Conservation (phyloP, 2,113 vertebrate genomes). For the Morone chrysops region DNA sequence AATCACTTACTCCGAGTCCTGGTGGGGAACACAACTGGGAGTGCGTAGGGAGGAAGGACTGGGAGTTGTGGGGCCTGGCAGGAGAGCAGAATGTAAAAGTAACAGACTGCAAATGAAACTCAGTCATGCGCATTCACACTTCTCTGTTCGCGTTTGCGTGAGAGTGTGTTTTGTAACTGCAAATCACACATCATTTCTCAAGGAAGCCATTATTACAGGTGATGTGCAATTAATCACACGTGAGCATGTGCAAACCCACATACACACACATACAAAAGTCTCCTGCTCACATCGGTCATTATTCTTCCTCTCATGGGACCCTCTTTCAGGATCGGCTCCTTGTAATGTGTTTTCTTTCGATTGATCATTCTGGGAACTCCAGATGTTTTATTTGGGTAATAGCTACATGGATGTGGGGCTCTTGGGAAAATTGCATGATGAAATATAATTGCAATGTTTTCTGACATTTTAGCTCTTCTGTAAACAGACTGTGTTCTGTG, state of each 20-base stretch:
- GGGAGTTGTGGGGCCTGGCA: constrained; percentile 34
- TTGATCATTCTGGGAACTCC: constrained; percentile 61
- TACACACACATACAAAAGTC: constrained; percentile 4
- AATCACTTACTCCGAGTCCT: constrained; percentile 69
- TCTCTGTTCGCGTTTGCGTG: background rate
- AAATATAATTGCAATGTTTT: constrained; percentile 56
- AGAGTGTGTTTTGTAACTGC: constrained; percentile 26
- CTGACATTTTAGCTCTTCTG: constrained; percentile 25
- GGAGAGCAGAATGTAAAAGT: constrained; percentile 19
- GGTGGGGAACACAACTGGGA: constrained; percentile 54
- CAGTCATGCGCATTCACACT: background rate
- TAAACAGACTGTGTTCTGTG: constrained; percentile 9
- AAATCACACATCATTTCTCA: constrained; percentile 35
- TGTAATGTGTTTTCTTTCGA: constrained; percentile 62
- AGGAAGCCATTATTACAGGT: constrained; percentile 47
- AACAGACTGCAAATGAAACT: background rate
- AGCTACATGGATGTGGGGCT: constrained; percentile 35
- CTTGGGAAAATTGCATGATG: constrained; percentile 38
- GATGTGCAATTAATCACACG: constrained; percentile 66
- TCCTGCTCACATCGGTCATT: constrained; percentile 29
- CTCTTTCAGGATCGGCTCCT: constrained; percentile 49
- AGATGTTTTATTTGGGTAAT: constrained; percentile 73
- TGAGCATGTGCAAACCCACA: constrained; percentile 37
- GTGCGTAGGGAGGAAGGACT: constrained; percentile 23
- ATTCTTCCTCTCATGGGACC: constrained; percentile 42